Conservation (phyloP, 2,113 vertebrate genomes). For the Panthera uncia region DNA sequence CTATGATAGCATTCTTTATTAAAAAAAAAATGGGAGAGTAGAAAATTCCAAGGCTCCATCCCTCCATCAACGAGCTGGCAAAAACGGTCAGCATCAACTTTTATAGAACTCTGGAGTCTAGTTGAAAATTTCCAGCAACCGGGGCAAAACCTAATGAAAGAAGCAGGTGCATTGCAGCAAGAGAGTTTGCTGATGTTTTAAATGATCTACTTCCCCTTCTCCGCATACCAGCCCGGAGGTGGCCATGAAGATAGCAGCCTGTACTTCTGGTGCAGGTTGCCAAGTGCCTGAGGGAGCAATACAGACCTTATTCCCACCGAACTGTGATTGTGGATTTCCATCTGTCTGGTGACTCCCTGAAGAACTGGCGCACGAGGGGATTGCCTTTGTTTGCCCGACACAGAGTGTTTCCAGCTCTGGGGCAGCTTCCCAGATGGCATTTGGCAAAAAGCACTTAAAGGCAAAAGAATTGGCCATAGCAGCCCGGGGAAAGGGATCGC, state of each 20-base stretch:
- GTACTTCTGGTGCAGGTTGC: neutral
- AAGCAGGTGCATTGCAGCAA: neutral
- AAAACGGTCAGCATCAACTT: constrained; percentile 14
- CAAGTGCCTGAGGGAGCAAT: neutral
- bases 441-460: constrained; percentile 28
- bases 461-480: neutral
- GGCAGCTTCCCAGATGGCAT: neutral
- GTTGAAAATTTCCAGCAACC: neutral
- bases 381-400: neutral
- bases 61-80: constrained; percentile 21
- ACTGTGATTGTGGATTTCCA: neutral
- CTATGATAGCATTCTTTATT: neutral
- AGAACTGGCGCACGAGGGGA: neutral
- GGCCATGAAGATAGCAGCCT: neutral
- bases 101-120: neutral
- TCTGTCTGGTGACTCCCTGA: neutral
- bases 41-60: neutral
- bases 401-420: constrained; percentile 2
- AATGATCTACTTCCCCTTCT: neutral
- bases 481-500: neutral
- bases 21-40: neutral
- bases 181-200: neutral
- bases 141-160: neutral
- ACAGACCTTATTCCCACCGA: constrained; percentile 2
- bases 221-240: neutral